phyloP scores from a whole-genome alignment of 2,888 invertebrate genomes.

The Drosophila quinaria region DNA sequence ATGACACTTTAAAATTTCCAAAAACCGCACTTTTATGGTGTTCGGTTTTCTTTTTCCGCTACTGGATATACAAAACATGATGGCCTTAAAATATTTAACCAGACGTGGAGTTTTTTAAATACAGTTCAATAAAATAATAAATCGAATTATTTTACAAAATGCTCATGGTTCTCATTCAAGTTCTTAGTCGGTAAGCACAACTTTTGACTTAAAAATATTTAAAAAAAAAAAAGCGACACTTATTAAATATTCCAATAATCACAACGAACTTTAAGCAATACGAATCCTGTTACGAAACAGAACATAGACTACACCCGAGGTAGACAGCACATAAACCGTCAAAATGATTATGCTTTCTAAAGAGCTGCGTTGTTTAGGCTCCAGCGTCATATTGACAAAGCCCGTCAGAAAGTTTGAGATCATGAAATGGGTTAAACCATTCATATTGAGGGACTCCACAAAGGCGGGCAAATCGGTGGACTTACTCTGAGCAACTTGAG shows the following conservation, averaged over 20 bases:
- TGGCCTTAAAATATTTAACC: too few relatives aligned
- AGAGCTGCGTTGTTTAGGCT: slow-evolving; percentile 87
- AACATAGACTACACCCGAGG: slow-evolving; percentile 65
- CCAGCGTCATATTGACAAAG: slow-evolving; percentile 90
- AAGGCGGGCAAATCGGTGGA: slow-evolving; percentile 81
- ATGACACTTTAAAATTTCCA: too few relatives aligned
- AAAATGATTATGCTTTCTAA: slow-evolving; percentile 87
- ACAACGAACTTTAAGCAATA: slow-evolving; percentile 63
- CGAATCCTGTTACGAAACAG: slow-evolving; percentile 71
- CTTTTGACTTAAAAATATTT: not conserved
- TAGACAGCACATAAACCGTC: slow-evolving; percentile 87
- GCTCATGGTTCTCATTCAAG: not conserved
- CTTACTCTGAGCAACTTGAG: not conserved
- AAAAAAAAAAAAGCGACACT: not conserved
- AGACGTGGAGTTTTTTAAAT: too few relatives aligned
- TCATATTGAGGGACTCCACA: slow-evolving; percentile 91
- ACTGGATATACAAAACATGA: too few relatives aligned
- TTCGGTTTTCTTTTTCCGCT: too few relatives aligned
- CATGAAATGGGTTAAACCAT: slow-evolving; percentile 94
- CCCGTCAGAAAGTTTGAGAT: slow-evolving; percentile 94
- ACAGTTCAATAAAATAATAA: too few relatives aligned
- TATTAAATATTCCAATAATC: not conserved
- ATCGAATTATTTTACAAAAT: too few relatives aligned
- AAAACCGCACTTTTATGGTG: too few relatives aligned
- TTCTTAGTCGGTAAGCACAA: not conserved